Percentiles rank a stretch among this genome's conserved stretches.
phyloP scores from a whole-genome alignment of 2,888 invertebrate genomes.

The Chouioia cunea region DNA sequence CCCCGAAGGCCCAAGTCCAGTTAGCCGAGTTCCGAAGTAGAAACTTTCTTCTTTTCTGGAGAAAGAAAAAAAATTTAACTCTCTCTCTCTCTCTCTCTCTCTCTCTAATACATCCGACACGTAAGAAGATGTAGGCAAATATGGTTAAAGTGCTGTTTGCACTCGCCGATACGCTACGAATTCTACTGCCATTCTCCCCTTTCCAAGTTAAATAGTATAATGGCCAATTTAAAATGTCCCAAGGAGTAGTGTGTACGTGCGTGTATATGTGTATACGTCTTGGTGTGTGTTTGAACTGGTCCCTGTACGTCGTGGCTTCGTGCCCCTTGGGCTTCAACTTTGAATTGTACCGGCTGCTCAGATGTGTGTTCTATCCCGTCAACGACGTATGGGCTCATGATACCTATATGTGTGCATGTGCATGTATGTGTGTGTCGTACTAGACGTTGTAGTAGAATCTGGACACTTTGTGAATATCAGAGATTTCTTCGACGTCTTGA shows the following conservation, averaged over 20 bases:
- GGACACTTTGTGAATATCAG: not conserved
- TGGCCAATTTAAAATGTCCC: slow-evolving; percentile 69
- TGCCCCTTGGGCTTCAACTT: slow-evolving; percentile 46
- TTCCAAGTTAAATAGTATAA: slow-evolving; percentile 68
- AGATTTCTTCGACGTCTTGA: slow-evolving; percentile 4
- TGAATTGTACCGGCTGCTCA: slow-evolving; percentile 35
- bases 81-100: too few species aligned
- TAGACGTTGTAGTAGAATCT: slow-evolving; percentile 10
- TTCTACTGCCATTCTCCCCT: slow-evolving; percentile 7
- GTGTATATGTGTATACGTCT: not conserved
- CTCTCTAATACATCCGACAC: too few species aligned
- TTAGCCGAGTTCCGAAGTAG: slow-evolving; percentile 15
- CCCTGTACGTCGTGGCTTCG: slow-evolving; percentile 19
- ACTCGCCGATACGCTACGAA: slow-evolving; percentile 48
- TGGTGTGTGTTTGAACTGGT: slow-evolving; percentile 32
- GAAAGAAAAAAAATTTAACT: slow-evolving; percentile 26
- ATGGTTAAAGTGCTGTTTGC: slow-evolving; percentile 65
- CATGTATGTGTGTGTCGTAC: not conserved
- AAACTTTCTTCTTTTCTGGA: not conserved
- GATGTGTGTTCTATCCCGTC: not conserved
- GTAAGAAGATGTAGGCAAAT: slow-evolving; percentile 63
- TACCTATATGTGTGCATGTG: too few species aligned
- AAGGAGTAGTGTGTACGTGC: slow-evolving; percentile 53
- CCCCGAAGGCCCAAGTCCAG: slow-evolving; percentile 55
- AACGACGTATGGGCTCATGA: not conserved